A percentile compares a stretch with the other conserved stretches of the same genome.
These are phyloP conservation scores for Incurvaria masculella DNA, from an alignment of 2,888 invertebrate genomes.

Conservation along the genomic window DNA sequence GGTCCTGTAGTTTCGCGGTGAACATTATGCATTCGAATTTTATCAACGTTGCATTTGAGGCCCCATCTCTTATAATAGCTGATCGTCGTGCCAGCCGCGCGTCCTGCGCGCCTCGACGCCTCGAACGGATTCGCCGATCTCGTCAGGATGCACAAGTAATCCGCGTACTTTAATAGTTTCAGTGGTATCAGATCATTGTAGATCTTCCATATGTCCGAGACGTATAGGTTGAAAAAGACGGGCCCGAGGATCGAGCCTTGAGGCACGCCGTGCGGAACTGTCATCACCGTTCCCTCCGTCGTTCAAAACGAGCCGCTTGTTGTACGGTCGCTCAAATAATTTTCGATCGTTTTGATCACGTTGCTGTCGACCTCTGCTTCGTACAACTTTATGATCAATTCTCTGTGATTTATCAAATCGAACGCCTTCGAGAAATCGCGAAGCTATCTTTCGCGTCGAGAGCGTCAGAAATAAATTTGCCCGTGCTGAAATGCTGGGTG, in stretches of 20 bases:
- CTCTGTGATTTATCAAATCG: conserved; percentile 8
- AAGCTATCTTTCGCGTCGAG: conserved; percentile 7
- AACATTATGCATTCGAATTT: too few relatives aligned
- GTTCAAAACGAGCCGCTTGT: conserved; percentile 1
- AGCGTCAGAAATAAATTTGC: too few relatives aligned
- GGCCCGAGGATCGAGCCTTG: conserved; percentile 3
- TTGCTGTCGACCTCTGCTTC: conserved; percentile 5
- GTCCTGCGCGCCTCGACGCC: too few relatives aligned
- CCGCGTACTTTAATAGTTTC: too few relatives aligned
- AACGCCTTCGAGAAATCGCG: conserved; percentile 10
- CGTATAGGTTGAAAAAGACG: background rate
- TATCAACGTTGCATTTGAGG: too few relatives aligned
- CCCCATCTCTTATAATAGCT: too few relatives aligned
- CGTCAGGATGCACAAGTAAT: too few relatives aligned
- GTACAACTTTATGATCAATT: conserved; percentile 6
- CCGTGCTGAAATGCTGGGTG: too few relatives aligned
- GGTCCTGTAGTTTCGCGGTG: too few relatives aligned
- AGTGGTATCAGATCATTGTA: too few relatives aligned
- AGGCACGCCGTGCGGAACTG: conserved; percentile 1
- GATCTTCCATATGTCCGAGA: background rate
- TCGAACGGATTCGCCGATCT: too few relatives aligned
- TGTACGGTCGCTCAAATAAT: background rate
- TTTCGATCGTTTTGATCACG: conserved; percentile 8
- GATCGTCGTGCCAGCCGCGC: too few relatives aligned
- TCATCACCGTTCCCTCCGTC: background rate